Conservation (phyloP, 2,113 vertebrate species). For the Hystrix brachyura region DNA sequence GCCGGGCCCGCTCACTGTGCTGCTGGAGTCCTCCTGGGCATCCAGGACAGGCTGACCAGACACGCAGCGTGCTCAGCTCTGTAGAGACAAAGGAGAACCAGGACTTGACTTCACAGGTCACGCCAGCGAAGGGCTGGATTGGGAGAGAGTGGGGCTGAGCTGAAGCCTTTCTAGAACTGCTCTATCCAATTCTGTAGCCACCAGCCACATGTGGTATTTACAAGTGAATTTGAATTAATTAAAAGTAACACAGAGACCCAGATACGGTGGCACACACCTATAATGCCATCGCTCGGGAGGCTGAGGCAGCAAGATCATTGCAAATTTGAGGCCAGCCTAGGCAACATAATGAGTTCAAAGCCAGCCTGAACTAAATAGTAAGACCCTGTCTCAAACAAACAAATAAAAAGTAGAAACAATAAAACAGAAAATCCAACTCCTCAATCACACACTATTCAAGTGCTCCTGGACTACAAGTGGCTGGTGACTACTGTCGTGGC, state of each 20-base stretch:
- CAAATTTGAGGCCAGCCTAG: background rate
- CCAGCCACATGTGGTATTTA: background rate
- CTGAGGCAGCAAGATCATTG: background rate
- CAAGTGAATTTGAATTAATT: background rate
- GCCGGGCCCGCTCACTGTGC: background rate
- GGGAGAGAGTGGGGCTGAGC: rapidly evolving
- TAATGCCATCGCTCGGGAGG: background rate
- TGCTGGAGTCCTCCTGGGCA: rapidly evolving
- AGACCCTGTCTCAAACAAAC: background rate
- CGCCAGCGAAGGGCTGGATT: too few species aligned
- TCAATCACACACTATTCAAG: background rate
- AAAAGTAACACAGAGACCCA: background rate
- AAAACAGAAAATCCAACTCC: background rate
- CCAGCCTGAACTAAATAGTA: background rate
- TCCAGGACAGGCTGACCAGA: background rate
- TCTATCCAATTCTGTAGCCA: rapidly evolving
- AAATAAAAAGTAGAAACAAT: background rate
- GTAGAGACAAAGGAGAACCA: slow-evolving; percentile 10
- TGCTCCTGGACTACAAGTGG: rapidly evolving
- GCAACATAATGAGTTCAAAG: background rate
- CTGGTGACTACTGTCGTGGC: rapidly evolving
- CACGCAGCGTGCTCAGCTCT: background rate
- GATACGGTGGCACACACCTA: background rate
- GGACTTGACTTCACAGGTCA: background rate
- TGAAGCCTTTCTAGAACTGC: background rate